Evolutionary conservation across 2,888 invertebrate genomes (phyloP), one percentile per base, ranked within the genome.

Genomic region (Augochlorella aurata): DNA sequence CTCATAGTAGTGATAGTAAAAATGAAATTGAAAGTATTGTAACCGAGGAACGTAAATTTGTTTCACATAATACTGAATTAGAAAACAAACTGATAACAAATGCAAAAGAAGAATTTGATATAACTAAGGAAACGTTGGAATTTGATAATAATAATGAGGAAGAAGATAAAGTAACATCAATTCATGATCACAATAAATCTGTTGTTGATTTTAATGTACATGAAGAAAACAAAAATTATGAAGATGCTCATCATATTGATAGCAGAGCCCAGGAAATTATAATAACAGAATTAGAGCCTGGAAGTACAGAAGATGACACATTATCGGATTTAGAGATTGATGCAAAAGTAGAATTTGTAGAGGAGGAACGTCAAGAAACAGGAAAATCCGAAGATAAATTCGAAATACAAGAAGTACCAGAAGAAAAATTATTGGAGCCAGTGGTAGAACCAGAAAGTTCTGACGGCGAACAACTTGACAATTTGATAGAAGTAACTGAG

Each of bases 391-490:
- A 58, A 29, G 47, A 71, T 1, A 14, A 69, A 18, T 2, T 49
- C 3, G 69, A 72, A 61, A 74, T 58, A 18, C n/a, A 71, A 61
- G 61, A 49, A 50, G 9, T 24, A 14, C 29, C 54, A 18, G 68
- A 73, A 14, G 16, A 49, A 38, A 47, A 61, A 45, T 54, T 12
- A 3, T 81, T 70, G 66, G 88, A 87, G 70, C n/a, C 71, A 3
- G 66, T 77, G 44, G 66, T 81, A 61, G 89, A 87, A 61, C 85
- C 87, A 66, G 88, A 91, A 73, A 92, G 90, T 79, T 92, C 91
- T 2, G 91, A 92, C 49, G 91, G 90, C 2, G 92, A 92, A 16
- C 92, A 91, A 67, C 66, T 90, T 49, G 92, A 92, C 72, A 92
- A 92, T 83, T 85, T 91, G 7, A 87, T 92, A 9, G 92, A 92